Evolutionary conservation across 2,888 invertebrate species (phyloP), one percentile per base, ranked within the genome.

Genomic region (Rhagium mordax): DNA sequence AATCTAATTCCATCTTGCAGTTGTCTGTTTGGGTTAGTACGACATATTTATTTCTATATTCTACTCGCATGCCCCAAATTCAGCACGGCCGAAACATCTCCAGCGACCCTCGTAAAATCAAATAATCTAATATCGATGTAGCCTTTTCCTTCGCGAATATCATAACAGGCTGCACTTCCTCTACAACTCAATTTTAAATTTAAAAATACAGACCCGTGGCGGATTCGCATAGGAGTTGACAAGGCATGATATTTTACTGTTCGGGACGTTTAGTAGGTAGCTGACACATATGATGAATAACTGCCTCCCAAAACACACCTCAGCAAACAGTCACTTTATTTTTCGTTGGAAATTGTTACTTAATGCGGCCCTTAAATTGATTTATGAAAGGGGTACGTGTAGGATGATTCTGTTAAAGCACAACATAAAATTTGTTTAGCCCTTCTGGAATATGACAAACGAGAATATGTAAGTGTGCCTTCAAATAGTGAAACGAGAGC

Each of bases 171-270:
- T 51, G 51, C 59, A 53, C 55, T 59, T 51, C 49, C 33, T 16
- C 69, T 59, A 57, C 48, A 51, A 57, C 62, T 64, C 64, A 64
- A 64, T 72, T 68, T 68, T 64, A 51, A 72, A 48, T 66, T 72
- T 29, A 33, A 72, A 68, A 64, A 66, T 71, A 24, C 15, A 21
- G 21, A 55, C 21, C 21, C 55, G 24, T n/a, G 55, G 24, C 13
- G 2, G 55, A n/a, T n/a, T 41, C n/a, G 41, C n/a, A 41, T 1
- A 41, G n/a, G n/a, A 57, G 55, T 16, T 57, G 55, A 57, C 27
- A 27, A 15, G 55, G 15, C 24, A 16, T 27, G 24, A 27, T n/a
- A 27, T 57, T 41, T 41, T n/a, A 41, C 41, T 41, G 41, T 41
- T 41, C 41, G 41, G 41, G 41, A 41, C 41, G 41, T 41, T 41